Evolutionary conservation across 23 tunicate species (phyloP).

Genomic region (Ascidia mentula): DNA sequence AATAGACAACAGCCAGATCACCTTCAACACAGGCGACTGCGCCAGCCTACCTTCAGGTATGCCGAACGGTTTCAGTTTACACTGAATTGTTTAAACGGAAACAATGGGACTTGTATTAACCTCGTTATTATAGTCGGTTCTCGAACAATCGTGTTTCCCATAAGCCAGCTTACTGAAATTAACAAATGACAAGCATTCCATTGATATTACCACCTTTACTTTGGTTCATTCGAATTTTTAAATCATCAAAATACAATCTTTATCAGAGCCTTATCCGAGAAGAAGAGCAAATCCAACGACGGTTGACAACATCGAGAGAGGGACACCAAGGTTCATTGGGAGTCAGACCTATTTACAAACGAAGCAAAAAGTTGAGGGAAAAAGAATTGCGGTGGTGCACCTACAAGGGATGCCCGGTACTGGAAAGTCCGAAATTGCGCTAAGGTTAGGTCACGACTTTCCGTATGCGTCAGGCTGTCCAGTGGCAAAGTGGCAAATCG

Average conservation of each 20-base stretch:
- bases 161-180: too few species aligned
- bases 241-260: too few species aligned
- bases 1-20: background rate
- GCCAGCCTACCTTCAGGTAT: background rate
- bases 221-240: too few species aligned
- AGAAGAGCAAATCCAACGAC: background rate
- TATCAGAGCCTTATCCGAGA: too few species aligned
- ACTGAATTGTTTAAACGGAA: too few species aligned
- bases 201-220: too few species aligned
- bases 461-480: background rate
- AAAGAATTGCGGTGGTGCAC: background rate
- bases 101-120: too few species aligned
- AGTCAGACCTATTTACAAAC: background rate
- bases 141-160: too few species aligned
- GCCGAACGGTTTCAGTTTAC: background rate
- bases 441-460: background rate
- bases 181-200: too few species aligned
- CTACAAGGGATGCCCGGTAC: slow-evolving; percentile 1
- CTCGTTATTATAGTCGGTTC: too few species aligned
- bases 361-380: background rate
- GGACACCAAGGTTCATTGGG: background rate
- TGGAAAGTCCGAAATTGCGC: background rate
- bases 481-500: background rate
- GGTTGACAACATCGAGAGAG: background rate
- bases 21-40: background rate